Evolutionary conservation across 2,113 vertebrate species (phyloP).

Genomic region (Pleuronectes platessa): DNA sequence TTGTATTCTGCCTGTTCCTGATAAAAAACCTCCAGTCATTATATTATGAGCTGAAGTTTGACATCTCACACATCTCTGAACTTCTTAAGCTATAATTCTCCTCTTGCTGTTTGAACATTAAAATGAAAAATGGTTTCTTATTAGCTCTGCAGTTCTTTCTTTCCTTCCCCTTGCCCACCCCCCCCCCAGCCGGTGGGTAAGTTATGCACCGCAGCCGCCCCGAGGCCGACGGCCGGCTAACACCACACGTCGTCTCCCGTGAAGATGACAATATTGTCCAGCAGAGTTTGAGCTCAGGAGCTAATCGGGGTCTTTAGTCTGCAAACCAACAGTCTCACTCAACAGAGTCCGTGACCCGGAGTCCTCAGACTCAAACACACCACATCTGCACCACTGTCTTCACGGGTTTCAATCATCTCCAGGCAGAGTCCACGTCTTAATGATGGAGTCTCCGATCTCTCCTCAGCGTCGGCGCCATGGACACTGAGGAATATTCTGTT

Average conservation of each 20-base stretch:
- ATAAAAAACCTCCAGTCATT: constrained; percentile 3
- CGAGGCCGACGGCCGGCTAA: constrained; percentile 59
- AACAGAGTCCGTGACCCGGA: constrained; percentile 34
- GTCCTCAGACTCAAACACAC: constrained; percentile 50
- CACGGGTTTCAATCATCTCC: constrained; percentile 18
- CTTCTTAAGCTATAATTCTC: constrained; percentile 1
- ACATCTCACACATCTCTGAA: neutral
- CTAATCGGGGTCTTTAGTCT: constrained; percentile 67
- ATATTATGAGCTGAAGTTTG: neutral
- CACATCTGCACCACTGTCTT: constrained; percentile 7
- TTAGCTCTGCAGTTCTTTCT: constrained; percentile 38
- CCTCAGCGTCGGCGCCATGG: neutral
- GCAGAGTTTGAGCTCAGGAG: constrained; percentile 47
- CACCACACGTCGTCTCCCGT: constrained; percentile 42
- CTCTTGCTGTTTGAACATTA: constrained; percentile 45
- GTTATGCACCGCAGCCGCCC: constrained; percentile 50
- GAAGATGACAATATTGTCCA: constrained; percentile 40
- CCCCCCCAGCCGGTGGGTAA: constrained; percentile 9
- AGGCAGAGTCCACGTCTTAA: neutral
- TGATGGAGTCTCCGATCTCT: neutral
- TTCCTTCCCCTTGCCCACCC: neutral
- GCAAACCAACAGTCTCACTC: constrained; percentile 28
- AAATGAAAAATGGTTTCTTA: constrained; percentile 50
- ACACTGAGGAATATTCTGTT: neutral
- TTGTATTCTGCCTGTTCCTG: neutral